Percentiles rank a stretch among this genome's conserved stretches.
Evolutionary conservation across 2,888 invertebrate genomes (phyloP).

Genomic region (Thalpophila matura): DNA sequence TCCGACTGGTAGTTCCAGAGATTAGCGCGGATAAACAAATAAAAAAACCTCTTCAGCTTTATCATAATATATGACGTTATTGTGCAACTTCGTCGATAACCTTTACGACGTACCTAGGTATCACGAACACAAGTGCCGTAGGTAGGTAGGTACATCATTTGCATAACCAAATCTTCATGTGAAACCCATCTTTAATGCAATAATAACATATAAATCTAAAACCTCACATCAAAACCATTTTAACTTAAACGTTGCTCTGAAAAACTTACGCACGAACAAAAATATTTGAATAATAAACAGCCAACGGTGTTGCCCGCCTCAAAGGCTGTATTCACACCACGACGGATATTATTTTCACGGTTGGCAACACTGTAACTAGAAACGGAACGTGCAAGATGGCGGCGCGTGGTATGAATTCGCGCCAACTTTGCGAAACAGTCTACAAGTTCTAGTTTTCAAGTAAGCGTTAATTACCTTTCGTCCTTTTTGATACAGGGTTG

Average conservation of each 20-base stretch:
- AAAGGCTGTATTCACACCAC: constrained; percentile 81
- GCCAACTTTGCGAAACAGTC: constrained; percentile 61
- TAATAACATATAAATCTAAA: not conserved
- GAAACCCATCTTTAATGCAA: not conserved
- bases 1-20: too few relatives aligned
- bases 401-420: constrained; percentile 58
- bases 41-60: too few relatives aligned
- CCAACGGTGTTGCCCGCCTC: constrained; percentile 75
- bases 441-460: constrained; percentile 59
- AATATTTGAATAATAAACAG: constrained; percentile 69
- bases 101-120: not conserved
- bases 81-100: too few relatives aligned
- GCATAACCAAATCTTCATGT: constrained; percentile 18
- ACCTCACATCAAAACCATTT: constrained; percentile 8
- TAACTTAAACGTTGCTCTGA: constrained; percentile 36
- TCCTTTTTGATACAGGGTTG: constrained; percentile 50
- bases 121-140: not conserved
- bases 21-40: too few relatives aligned
- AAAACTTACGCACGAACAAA: constrained; percentile 67
- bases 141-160: too few relatives aligned
- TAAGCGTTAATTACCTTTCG: constrained; percentile 64
- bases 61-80: too few relatives aligned
- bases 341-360: constrained; percentile 88
- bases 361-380: constrained; percentile 84
- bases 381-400: constrained; percentile 75